Conservation (phyloP, 2,113 vertebrate genomes). For the Anguilla japonica region DNA sequence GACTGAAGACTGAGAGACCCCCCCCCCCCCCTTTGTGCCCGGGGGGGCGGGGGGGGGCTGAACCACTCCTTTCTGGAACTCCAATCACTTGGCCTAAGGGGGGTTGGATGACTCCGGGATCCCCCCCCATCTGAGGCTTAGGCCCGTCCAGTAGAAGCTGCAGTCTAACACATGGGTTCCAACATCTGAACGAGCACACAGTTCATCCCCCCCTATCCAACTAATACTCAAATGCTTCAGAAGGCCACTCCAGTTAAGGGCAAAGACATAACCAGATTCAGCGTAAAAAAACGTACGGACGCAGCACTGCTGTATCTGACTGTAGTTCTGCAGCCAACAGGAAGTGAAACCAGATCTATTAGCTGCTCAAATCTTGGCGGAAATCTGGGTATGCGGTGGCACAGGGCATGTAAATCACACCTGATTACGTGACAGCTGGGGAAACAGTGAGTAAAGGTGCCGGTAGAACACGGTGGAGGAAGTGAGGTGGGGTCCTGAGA, state of each 20-base stretch:
- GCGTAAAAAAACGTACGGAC: background rate
- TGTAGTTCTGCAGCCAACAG: background rate
- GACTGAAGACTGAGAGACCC: slow-evolving; percentile 52
- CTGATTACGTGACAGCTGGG: background rate
- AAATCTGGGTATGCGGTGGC: background rate
- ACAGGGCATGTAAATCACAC: background rate
- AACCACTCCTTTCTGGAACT: slow-evolving; percentile 49
- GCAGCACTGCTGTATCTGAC: background rate
- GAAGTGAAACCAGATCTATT: background rate
- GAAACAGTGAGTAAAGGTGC: background rate
- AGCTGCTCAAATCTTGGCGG: background rate
- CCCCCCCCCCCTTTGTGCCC: slow-evolving; percentile 71
- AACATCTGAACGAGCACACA: no score
- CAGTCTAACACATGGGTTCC: no score
- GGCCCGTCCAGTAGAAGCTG: no score
- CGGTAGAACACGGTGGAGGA: background rate
- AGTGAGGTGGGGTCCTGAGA: no score
- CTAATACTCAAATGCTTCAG: no score
- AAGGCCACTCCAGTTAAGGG: no score
- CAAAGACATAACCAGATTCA: no score
- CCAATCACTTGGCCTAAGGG: slow-evolving; percentile 30
- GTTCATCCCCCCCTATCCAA: no score
- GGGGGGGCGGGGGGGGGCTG: slow-evolving; percentile 59
- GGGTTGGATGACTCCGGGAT: slow-evolving; percentile 12
- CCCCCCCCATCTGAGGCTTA: no score